These are phyloP conservation scores for Nesometra sesokonis DNA, from an alignment of 35 echinoderm and acorn worm species.

Conservation along the genomic window DNA sequence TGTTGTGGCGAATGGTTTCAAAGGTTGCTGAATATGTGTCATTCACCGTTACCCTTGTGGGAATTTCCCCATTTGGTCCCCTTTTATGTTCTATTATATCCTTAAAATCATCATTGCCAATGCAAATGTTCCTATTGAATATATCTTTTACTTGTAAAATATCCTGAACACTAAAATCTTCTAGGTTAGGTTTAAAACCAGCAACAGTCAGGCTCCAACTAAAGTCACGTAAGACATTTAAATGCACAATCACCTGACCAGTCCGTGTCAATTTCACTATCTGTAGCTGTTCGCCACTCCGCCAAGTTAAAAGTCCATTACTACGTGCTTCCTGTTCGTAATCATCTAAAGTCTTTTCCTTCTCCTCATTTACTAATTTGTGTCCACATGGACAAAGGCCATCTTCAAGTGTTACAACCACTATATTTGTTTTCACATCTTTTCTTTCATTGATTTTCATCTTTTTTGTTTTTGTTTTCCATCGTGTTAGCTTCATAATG, in stretches of 20 bases:
- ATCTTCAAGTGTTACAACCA: no score
- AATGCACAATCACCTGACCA: not conserved
- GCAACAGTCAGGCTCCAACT: not conserved
- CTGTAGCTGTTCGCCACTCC: not conserved
- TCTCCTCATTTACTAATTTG: no score
- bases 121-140: no score
- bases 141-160: no score
- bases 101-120: not conserved
- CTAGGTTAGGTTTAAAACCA: not conserved
- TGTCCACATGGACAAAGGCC: no score
- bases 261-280: not conserved
- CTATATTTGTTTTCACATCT: no score
- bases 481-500: no score
- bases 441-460: no score
- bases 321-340: not conserved
- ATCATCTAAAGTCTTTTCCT: no score
- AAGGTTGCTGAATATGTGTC: not conserved
- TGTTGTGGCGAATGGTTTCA: not conserved
- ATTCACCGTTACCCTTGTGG: not conserved
- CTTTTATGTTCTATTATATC: not conserved
- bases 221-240: not conserved
- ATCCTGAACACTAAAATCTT: no score
- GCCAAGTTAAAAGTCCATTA: not conserved
- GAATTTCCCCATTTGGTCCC: not conserved
- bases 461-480: no score